Conservation (phyloP, 1,140 invertebrate genomes). For the Coboldia fuscipes region DNA sequence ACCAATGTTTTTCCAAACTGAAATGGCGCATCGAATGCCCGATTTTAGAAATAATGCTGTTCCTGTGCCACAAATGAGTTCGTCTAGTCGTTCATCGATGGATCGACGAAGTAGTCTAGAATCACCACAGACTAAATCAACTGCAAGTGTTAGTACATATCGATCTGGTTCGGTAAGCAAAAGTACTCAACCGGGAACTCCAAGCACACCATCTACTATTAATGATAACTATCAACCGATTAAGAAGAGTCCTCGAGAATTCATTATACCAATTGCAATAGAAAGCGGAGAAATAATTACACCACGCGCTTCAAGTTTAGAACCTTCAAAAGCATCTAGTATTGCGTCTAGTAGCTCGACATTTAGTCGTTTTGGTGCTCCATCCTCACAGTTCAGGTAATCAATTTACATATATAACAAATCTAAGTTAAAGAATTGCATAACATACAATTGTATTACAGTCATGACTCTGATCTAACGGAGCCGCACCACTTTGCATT, state of each 20-base stretch:
- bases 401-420: neutral
- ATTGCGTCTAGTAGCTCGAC: slow-evolving; percentile 24
- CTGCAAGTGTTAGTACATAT: no score
- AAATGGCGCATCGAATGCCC: slow-evolving; percentile 21
- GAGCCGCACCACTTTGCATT: slow-evolving; percentile 30
- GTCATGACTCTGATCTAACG: slow-evolving; percentile 23
- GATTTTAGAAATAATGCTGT: slow-evolving; percentile 20
- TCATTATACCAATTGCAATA: slow-evolving; percentile 76
- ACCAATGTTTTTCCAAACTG: slow-evolving; percentile 18
- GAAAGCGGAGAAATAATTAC: slow-evolving; percentile 72
- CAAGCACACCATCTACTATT: slow-evolving; percentile 11
- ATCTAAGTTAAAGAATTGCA: no score
- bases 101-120: slow-evolving; percentile 16
- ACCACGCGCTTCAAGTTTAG: slow-evolving; percentile 48
- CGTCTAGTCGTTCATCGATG: slow-evolving; percentile 16
- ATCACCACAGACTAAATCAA: slow-evolving; percentile 5
- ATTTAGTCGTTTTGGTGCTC: slow-evolving; percentile 13
- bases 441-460: no score
- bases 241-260: slow-evolving; percentile 68
- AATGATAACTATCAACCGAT: slow-evolving; percentile 44
- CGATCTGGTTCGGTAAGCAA: neutral
- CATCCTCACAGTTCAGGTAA: slow-evolving; percentile 15
- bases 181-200: slow-evolving; percentile 4
- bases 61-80: slow-evolving; percentile 12
- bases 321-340: slow-evolving; percentile 43